These are phyloP conservation scores for Saccopteryx leptura DNA, from an alignment of 2,113 vertebrate genomes.

Conservation along the genomic window DNA sequence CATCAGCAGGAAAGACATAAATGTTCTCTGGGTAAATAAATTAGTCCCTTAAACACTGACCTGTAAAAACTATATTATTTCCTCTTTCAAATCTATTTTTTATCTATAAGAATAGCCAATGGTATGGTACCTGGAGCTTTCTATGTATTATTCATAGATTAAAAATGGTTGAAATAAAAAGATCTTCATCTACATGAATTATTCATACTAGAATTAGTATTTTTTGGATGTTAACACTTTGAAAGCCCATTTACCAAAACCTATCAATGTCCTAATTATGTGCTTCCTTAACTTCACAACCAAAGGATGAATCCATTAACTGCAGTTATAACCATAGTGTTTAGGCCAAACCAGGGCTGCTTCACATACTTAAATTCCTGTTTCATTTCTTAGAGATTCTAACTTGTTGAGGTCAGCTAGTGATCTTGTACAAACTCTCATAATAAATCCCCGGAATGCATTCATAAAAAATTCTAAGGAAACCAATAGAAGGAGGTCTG, in stretches of 20 bases:
- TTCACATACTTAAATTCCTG: not conserved
- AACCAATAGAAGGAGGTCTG: not conserved
- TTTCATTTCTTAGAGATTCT: not conserved
- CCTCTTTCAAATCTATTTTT: not conserved
- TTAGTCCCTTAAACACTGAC: not conserved
- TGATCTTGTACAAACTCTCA: not conserved
- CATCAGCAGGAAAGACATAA: not conserved
- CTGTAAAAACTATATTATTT: not conserved
- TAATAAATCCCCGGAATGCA: not conserved
- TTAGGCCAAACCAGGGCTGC: not conserved
- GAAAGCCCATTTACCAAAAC: constrained; percentile 6
- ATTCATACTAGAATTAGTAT: constrained; percentile 25
- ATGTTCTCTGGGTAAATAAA: not conserved
- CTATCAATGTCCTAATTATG: not conserved
- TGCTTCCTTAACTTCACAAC: not conserved
- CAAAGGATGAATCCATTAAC: not conserved
- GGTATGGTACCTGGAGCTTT: not conserved
- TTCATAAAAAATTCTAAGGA: not conserved
- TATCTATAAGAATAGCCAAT: not conserved
- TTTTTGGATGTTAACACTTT: not conserved
- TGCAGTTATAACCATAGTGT: not conserved
- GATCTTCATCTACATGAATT: not conserved
- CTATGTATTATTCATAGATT: not conserved
- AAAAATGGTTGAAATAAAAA: constrained; percentile 24
- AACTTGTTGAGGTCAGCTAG: not conserved